These are phyloP conservation scores for Oreocharis arfaki DNA, from an alignment of 2,113 vertebrate species.

Conservation along the genomic window DNA sequence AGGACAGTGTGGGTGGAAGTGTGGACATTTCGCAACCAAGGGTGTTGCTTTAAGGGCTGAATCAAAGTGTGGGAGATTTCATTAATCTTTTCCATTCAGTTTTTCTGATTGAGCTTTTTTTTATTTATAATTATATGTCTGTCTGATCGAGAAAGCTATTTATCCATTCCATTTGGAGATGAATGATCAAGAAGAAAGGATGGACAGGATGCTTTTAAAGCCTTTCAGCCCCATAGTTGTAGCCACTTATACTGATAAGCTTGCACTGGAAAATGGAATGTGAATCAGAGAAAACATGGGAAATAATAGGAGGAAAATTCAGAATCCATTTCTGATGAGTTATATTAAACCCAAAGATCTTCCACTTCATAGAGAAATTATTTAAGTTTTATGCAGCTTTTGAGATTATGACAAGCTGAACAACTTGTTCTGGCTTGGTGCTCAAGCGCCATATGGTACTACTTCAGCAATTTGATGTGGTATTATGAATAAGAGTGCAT, in stretches of 20 bases:
- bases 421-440: conserved; percentile 64
- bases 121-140: conserved; percentile 37
- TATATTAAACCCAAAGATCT: conserved; percentile 60
- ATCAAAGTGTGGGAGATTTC: background rate
- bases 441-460: conserved; percentile 58
- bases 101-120: conserved; percentile 6
- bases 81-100: conserved; percentile 10
- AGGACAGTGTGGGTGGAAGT: background rate
- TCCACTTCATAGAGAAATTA: conserved; percentile 68
- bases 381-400: conserved; percentile 70
- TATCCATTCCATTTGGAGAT: background rate
- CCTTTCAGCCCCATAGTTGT: conserved; percentile 1
- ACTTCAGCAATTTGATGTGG: conserved; percentile 70
- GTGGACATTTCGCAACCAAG: background rate
- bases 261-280: background rate
- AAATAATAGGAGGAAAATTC: conserved; percentile 27
- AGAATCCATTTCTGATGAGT: conserved; percentile 47
- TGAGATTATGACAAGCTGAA: conserved; percentile 61
- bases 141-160: conserved; percentile 30
- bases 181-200: conserved; percentile 28
- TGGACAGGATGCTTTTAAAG: conserved; percentile 31
- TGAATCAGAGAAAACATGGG: background rate
- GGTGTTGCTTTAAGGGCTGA: background rate
- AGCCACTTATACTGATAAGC: conserved; percentile 43
- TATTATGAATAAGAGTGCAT: conserved; percentile 68